Evolutionary conservation across 2,113 vertebrate species (phyloP).

Genomic region (Phalacrocorax aristotelis): DNA sequence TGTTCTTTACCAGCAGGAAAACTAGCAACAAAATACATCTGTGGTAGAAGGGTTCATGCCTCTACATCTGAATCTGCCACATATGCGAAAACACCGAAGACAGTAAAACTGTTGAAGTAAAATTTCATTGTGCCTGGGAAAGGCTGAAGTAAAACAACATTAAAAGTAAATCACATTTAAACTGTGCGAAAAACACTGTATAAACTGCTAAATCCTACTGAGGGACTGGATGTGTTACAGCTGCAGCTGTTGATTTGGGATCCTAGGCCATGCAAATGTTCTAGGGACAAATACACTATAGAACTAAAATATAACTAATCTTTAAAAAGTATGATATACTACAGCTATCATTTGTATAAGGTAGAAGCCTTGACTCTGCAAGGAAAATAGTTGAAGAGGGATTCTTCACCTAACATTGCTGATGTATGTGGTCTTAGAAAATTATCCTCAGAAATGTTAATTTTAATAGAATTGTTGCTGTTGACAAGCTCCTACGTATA

Average conservation of each 20-base stretch:
- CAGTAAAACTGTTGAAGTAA: not conserved
- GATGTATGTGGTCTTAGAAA: not conserved
- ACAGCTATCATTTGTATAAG: not conserved
- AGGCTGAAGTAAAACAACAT: constrained; percentile 24
- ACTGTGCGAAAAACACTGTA: not conserved
- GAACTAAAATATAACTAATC: not conserved
- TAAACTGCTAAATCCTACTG: constrained; percentile 43
- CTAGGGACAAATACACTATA: not conserved
- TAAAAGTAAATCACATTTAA: constrained; percentile 39
- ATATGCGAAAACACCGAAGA: not conserved
- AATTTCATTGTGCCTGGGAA: constrained; percentile 32
- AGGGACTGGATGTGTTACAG: constrained; percentile 25
- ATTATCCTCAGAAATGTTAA: not conserved
- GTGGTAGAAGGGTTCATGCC: not conserved
- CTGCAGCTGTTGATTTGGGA: constrained; percentile 45
- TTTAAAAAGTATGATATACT: not conserved
- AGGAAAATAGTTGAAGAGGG: not conserved
- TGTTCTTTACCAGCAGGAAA: constrained; percentile 20
- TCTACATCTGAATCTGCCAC: constrained; percentile 19
- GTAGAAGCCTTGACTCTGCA: not conserved
- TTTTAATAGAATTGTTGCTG: not conserved
- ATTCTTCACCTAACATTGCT: not conserved
- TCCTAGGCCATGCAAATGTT: not conserved
- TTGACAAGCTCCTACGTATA: not conserved
- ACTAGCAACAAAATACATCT: not conserved